phyloP scores from a whole-genome alignment of 2,797 vertebrate species.

The Vespertilio murinus region DNA sequence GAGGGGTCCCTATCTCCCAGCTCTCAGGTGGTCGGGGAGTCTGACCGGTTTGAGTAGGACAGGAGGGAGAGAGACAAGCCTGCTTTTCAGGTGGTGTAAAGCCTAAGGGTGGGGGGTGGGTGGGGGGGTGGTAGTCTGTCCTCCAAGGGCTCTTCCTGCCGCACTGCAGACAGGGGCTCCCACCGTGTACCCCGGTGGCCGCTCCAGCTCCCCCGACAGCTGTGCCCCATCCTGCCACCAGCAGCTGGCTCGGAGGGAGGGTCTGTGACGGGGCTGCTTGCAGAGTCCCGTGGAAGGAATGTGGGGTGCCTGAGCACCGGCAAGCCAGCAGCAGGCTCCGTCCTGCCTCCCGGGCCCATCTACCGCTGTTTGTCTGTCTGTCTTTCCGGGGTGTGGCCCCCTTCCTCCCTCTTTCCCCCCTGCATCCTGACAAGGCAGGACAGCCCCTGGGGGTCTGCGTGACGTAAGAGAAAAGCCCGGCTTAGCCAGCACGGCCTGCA shows the following conservation, averaged over 20 bases:
- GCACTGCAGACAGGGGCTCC: background rate
- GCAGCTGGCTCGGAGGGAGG: background rate
- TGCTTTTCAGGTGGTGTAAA: rapidly evolving
- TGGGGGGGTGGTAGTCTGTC: rapidly evolving
- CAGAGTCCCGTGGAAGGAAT: background rate
- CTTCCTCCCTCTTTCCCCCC: background rate
- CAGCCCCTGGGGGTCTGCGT: background rate
- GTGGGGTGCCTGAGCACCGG: rapidly evolving
- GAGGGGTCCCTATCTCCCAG: no score
- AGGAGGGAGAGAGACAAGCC: background rate
- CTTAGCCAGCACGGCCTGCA: rapidly evolving
- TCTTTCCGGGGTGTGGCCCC: background rate
- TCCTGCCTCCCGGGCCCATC: background rate
- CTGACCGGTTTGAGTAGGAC: background rate
- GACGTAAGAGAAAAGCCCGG: background rate
- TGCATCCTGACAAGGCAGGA: background rate
- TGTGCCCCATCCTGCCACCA: rapidly evolving
- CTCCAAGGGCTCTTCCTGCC: rapidly evolving
- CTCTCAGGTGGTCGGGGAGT: background rate
- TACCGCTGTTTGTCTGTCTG: background rate
- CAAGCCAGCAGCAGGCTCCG: background rate
- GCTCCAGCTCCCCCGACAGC: background rate
- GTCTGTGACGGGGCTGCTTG: background rate
- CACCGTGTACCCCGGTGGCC: rapidly evolving
- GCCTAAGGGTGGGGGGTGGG: no score